Evolutionary conservation across 2,888 invertebrate species (phyloP), one percentile per base, ranked within the genome.

Genomic region (Leucoptera coffeella): DNA sequence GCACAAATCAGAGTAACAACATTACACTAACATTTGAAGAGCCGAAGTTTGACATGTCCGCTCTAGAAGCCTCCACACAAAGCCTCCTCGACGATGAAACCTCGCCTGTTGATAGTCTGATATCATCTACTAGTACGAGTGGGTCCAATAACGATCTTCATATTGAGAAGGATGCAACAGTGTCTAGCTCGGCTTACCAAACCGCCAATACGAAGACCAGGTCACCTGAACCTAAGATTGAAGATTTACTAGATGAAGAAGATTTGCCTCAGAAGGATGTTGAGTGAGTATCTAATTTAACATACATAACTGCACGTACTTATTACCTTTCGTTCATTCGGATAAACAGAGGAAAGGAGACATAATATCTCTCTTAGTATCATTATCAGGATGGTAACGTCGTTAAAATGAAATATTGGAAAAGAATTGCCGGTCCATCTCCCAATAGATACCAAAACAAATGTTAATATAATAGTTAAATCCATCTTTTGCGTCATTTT

Each of bases 81-180:
- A 77, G 78, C 30, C 54, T 88, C 15, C 61, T 89, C 15, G 87
- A 87, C 35, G 88, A 89, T 40, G 88, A 89, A 46, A 85, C 85
- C 1, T 87, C 87, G 1, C 89, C 89, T 9, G 85, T 85, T 1
- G 87, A 86, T 39, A 86, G 86, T 44, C 56, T 86, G 26, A 80
- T 85, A 33, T 79, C 78, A 19, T 73, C 72, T 0, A 67, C 69
- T 2, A 81, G 80, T 40, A 78, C 75, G 8, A 10, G 78, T 26
- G 80, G 78, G 36, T 73, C 74, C 0, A 75, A 75, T 29, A 75
- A 75, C 30, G 67, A 73, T 28, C 40, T 69, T 30, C 58, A 57
- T 4, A 50, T 64, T n/a, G 72, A 69, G 31, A 56, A 59, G 29
- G 72, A 73, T 29, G 60, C 58, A 2, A 64, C 71, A 2, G 50